A percentile compares a stretch with the other conserved stretches of the same genome.
Conservation (phyloP, 1,140 invertebrate genomes). For the Nautilus pompilius region DNA sequence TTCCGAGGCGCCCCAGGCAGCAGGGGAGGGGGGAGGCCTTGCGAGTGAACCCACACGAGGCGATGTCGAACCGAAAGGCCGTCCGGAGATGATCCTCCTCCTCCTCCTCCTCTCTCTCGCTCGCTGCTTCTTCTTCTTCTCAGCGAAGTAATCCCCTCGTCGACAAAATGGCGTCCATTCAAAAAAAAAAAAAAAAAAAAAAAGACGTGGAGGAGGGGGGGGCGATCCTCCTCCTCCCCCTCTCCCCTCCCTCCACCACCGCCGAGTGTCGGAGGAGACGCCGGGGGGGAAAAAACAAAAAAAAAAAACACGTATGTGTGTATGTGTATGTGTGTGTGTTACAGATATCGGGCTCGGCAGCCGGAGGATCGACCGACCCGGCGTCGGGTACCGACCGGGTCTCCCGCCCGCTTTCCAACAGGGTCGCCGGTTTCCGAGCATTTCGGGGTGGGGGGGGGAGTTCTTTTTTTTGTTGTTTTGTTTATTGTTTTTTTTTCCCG, state of each 20-base stretch:
- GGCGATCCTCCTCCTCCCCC: too few species aligned
- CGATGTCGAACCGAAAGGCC: background rate
- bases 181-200: conserved; percentile 19
- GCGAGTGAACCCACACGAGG: background rate
- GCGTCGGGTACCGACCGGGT: conserved; percentile 16
- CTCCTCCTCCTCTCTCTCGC: background rate
- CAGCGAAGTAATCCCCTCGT: background rate
- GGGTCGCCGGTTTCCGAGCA: background rate
- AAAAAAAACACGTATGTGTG: background rate
- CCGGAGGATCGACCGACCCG: conserved; percentile 14
- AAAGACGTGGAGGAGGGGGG: conserved; percentile 16
- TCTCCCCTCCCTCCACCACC: conserved; percentile 1
- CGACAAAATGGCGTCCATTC: conserved; percentile 47
- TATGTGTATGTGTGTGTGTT: background rate
- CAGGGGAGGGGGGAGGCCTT: background rate
- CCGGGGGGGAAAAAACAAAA: background rate
- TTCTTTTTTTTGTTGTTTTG: background rate
- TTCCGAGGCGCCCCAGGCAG: too few species aligned
- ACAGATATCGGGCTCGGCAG: conserved; percentile 4
- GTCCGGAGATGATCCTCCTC: background rate
- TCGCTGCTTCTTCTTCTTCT: background rate
- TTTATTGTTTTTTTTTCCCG: background rate
- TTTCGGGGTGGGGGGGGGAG: background rate
- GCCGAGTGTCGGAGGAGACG: background rate
- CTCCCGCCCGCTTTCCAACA: background rate